Base-by-base conservation (phyloP, 2,113 vertebrate species). In the Pangasianodon hypophthalmus region DNA sequence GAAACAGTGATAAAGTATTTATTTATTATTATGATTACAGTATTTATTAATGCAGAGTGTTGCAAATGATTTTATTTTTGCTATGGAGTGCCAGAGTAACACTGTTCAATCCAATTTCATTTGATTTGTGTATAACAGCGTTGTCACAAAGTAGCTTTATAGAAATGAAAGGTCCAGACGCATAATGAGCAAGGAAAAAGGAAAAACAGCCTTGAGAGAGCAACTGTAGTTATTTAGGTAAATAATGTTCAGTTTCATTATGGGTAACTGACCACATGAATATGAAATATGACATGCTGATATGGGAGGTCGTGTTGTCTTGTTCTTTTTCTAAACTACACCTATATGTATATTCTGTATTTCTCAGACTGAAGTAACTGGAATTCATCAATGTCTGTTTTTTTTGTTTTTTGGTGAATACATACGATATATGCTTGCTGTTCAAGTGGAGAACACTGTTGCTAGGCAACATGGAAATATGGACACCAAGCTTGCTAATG, bases 11-110 rank as follows among this genome's bases (percentile, higher is more conserved):
- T 69, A 41, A 83, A 48, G 29, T 64, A 67, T 88, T 64, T 83
- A 81, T 54, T 41, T 83, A 71, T 83, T 50, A 88, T 26, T n/a
- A 32, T 88, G 81, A 37, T 67, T 69, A 29, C n/a, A 44, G 64
- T 73, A 84, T 88, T 83, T 82, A 83, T 83, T 83, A 37, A 69
- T 82, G 48, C 80, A 62, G 44, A 71, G 37, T 56, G 37, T 83
- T 84, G 80, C 64, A 69, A 69, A 41, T 88, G n/a, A 83, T 84
- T 83, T 88, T 84, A 79, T 88, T 88, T 64, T 64, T 71, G 32
- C 46, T 69, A 69, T 71, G 60, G 60, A 88, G 60, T 54, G 44
- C 75, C 75, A 64, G 75, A 67, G 14, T 87, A 62, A 44, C 41
- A 60, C 77, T 80, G n/a, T 83, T 58, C 32, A 37, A 41, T 83